Evolutionary conservation across 2,797 vertebrate species (phyloP).

Genomic region (Rhabdophis nuchalis): DNA sequence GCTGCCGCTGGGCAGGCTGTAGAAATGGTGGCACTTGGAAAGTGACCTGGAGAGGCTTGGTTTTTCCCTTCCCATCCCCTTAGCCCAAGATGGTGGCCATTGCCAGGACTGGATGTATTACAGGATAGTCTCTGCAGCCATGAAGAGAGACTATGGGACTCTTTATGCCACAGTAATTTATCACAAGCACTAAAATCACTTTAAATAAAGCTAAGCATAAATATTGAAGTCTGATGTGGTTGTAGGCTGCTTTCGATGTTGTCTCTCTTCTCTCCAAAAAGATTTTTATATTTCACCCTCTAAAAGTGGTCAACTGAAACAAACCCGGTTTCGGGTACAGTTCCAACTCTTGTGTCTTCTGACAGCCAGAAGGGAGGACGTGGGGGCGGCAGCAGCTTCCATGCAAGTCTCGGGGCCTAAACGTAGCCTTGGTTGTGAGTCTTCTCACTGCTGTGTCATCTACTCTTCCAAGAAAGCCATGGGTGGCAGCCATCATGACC

Average conservation of each 20-base stretch:
- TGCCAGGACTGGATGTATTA: not conserved
- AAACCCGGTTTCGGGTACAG: not conserved
- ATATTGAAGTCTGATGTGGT: not conserved
- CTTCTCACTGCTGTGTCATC: not conserved
- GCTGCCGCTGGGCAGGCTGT: not conserved
- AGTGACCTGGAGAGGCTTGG: not conserved
- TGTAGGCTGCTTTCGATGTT: not conserved
- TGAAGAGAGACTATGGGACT: not conserved
- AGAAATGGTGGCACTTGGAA: not conserved
- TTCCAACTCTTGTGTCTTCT: not conserved
- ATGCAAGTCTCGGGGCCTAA: not conserved
- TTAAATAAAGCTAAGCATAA: constrained; percentile 28
- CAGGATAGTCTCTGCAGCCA: not conserved
- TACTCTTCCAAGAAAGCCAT: not conserved
- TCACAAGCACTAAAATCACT: constrained; percentile 31
- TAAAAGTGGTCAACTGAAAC: not conserved
- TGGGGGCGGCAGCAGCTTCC: not conserved
- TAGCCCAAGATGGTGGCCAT: not conserved
- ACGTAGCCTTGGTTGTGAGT: not conserved
- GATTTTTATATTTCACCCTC: not conserved
- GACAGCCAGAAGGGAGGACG: not conserved
- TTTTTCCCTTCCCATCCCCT: not conserved
- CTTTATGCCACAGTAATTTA: constrained; percentile 4
- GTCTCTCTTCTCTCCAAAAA: not conserved
- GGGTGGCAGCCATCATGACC: not conserved